Evolutionary conservation across 2,888 invertebrate species (phyloP), one percentile per base, ranked within the genome.

Genomic region (Baronia brevicornis): DNA sequence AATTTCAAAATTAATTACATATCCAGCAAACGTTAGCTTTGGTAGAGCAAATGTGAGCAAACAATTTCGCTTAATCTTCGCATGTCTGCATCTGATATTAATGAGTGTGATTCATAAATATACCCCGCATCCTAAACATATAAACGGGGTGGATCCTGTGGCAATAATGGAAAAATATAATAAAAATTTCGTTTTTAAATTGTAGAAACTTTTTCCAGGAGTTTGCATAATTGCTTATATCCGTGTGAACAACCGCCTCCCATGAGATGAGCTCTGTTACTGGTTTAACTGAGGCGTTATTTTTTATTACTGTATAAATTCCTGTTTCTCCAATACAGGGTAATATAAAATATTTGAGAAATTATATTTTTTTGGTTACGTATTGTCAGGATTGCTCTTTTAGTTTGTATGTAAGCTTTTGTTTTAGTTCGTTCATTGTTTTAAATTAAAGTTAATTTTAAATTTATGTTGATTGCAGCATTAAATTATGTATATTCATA

Each of bases 241-340:
- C 29, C 45, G 44, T 42, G 45, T 51, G 46, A 47, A 49, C 39
- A 41, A 41, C 48, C 37, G 41, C 39, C 39, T 49, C 69, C 55
- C 58, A 28, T 15, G 61, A 64, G 67, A 49, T 31, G 29, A 26
- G 44, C 36, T 48, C 48, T 45, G 61, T 50, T 54, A 44, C 52
- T 54, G 46, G 53, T 62, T 69, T 68, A 62, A 65, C 65, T 62
- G 58, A 48, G 58, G 52, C 59, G 55, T 69, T 61, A 61, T 57
- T 65, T 70, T 72, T 73, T 71, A 70, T 67, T 44, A 44, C 36
- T 42, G 51, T 41, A 51, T 60, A 60, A 60, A 59, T 60, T 57
- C 37, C 39, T 39, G 39, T 37, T 43, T 43, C 40, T 51, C 46
- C 51, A 46, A 57, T 62, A 53, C 38, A 36, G 21, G 32, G 26